Evolutionary conservation across 2,113 vertebrate genomes (phyloP).

Genomic region (Buteo buteo): DNA sequence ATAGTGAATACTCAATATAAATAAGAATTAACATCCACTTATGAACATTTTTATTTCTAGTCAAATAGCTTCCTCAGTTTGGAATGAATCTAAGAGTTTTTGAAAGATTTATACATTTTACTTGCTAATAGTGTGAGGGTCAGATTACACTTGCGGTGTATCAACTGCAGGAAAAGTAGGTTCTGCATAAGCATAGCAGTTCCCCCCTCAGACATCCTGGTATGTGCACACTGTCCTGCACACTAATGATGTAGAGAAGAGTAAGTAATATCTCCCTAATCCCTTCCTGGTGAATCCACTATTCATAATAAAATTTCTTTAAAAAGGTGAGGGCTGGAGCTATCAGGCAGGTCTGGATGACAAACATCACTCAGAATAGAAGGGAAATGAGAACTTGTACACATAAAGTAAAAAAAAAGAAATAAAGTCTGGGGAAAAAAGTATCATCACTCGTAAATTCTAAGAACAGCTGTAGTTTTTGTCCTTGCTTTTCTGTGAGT

Average conservation of each 20-base stretch:
- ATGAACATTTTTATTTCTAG: background rate
- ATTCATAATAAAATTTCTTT: background rate
- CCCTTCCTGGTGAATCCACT: background rate
- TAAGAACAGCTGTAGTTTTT: background rate
- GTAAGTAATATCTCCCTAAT: background rate
- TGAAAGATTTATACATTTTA: background rate
- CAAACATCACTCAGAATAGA: background rate
- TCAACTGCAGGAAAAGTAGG: background rate
- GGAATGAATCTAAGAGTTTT: background rate
- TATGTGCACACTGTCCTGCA: background rate
- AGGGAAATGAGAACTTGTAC: background rate
- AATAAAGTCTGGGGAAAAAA: background rate
- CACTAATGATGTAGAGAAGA: background rate
- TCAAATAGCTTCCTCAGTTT: background rate
- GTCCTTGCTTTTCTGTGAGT: background rate
- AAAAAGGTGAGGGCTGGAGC: background rate
- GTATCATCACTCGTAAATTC: background rate
- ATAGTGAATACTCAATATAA: background rate
- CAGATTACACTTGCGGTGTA: background rate
- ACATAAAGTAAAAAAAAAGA: background rate
- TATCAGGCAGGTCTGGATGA: background rate
- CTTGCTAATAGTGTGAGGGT: background rate
- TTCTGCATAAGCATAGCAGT: background rate
- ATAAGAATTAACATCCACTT: background rate
- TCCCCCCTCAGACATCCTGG: background rate